Evolutionary conservation across 2,888 invertebrate genomes (phyloP), one percentile per base, ranked within the genome.

Genomic region (Idaea dimidiata): DNA sequence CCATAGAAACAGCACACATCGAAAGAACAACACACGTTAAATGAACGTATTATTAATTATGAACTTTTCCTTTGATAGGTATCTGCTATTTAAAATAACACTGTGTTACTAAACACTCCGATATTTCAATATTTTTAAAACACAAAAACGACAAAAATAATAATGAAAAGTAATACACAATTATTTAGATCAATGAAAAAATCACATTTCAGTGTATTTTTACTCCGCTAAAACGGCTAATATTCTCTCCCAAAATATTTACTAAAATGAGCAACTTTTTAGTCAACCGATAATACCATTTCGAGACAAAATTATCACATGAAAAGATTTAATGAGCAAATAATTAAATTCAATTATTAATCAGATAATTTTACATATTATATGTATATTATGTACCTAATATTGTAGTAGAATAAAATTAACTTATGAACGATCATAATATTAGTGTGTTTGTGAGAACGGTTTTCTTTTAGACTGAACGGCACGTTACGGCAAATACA

Each of bases 291-390:
- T 43, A 43, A 43, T 43, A 43, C 43, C 8, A 69, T 66, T 71
- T 76, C 69, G 69, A 75, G 71, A 74, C 71, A 68, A 72, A 70
- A 72, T 31, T 57, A 69, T 74, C 72, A 72, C 72, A 72, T 43
- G 3, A 5, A 24, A 24, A 3, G 5, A 24, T 24, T 43, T 1
- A 8, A 43, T 43, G 43, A 43, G 43, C 43, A 57, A 33, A 33
- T 53, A 55, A 33, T 32, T n/a, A 17, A 18, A n/a, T 24, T 10
- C 58, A 32, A 65, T 17, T 60, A 59, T 57, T 63, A 63, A 65
- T 54, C 24, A 24, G 24, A 43, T 43, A 43, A 43, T 43, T 14
- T 10, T 2, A 4, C 14, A 8, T 14, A n/a, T n/a, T n/a, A n/a
- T n/a, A n/a, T n/a, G n/a, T n/a, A n/a, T n/a, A n/a, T n/a, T n/a